A percentile compares a stretch with the other conserved stretches of the same genome.
phyloP scores from a whole-genome alignment of 2,797 vertebrate genomes.

The Eleutherodactylus coqui region DNA sequence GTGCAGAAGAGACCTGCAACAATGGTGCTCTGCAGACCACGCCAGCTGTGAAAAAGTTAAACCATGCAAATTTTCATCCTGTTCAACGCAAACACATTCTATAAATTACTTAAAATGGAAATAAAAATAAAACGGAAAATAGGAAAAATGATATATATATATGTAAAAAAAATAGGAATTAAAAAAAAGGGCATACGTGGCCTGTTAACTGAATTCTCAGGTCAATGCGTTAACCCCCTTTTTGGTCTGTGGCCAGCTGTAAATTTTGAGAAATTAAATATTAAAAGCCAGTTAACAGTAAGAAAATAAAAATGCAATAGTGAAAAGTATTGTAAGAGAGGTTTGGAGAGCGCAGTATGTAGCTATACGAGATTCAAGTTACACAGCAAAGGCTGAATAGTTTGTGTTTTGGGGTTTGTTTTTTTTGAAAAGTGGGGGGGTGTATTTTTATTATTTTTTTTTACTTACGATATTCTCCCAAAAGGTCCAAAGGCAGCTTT shows the following conservation, averaged over 20 bases:
- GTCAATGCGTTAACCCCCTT: constrained; percentile 75
- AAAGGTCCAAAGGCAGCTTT: constrained; percentile 97
- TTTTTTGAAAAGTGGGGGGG: too few species aligned
- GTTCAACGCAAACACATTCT: constrained; percentile 70
- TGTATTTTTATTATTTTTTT: neutral
- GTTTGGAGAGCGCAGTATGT: constrained; percentile 73
- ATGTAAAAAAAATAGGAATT: constrained; percentile 72
- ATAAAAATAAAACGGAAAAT: constrained; percentile 68
- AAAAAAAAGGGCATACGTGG: constrained; percentile 73
- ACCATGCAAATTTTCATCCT: constrained; percentile 72
- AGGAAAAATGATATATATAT: constrained; percentile 69
- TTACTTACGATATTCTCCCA: constrained; percentile 97
- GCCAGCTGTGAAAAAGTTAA: constrained; percentile 62
- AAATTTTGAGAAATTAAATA: constrained; percentile 77
- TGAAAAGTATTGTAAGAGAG: constrained; percentile 66
- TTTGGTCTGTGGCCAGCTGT: constrained; percentile 74
- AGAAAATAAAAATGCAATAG: constrained; percentile 72
- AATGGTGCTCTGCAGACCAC: constrained; percentile 48
- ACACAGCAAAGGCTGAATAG: constrained; percentile 14
- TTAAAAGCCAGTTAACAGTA: constrained; percentile 76
- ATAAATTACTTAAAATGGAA: constrained; percentile 68
- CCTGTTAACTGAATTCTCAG: constrained; percentile 77
- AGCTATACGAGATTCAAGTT: constrained; percentile 58
- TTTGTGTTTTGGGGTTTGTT: neutral
- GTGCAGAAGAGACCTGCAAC: constrained; percentile 45